Conservation (phyloP, 2,888 invertebrate species). For the Cantharis rustica region DNA sequence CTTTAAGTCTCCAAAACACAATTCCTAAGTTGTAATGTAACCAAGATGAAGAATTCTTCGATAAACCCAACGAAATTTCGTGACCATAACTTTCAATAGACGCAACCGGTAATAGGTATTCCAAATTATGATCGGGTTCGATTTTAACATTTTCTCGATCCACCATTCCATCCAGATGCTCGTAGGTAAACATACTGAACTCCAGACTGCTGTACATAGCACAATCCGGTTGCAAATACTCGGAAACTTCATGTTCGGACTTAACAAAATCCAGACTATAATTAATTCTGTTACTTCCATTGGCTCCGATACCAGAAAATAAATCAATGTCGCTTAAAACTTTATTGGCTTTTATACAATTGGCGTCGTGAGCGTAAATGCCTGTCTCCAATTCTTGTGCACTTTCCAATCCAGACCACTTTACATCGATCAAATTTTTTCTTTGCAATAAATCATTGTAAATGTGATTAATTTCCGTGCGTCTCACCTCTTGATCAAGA, state of each 20-base stretch:
- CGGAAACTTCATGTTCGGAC: background rate
- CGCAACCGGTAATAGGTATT: slow-evolving; percentile 52
- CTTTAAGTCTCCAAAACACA: slow-evolving; percentile 77
- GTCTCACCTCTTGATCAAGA: slow-evolving; percentile 75
- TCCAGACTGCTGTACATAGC: slow-evolving; percentile 60
- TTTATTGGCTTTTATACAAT: slow-evolving; percentile 69
- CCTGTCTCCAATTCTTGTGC: slow-evolving; percentile 66
- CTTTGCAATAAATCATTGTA: slow-evolving; percentile 67
- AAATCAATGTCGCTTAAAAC: slow-evolving; percentile 70
- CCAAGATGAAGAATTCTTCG: slow-evolving; percentile 76
- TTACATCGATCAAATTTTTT: slow-evolving; percentile 66
- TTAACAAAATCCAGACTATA: slow-evolving; percentile 10
- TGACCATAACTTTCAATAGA: slow-evolving; percentile 63
- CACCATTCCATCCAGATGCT: slow-evolving; percentile 65
- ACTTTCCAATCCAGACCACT: slow-evolving; percentile 63
- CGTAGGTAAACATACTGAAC: slow-evolving; percentile 68
- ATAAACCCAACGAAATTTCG: slow-evolving; percentile 65
- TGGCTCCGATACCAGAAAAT: slow-evolving; percentile 64
- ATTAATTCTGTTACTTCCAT: slow-evolving; percentile 61
- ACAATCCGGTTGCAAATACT: slow-evolving; percentile 46
- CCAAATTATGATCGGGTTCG: slow-evolving; percentile 59
- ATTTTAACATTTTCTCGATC: slow-evolving; percentile 59
- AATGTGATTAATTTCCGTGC: slow-evolving; percentile 63
- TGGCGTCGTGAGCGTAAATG: slow-evolving; percentile 64
- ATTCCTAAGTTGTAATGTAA: slow-evolving; percentile 79